Evolutionary conservation across 1,140 invertebrate species (phyloP), one percentile per base, ranked within the genome.

Genomic region (Chionoecetes opilio): DNA sequence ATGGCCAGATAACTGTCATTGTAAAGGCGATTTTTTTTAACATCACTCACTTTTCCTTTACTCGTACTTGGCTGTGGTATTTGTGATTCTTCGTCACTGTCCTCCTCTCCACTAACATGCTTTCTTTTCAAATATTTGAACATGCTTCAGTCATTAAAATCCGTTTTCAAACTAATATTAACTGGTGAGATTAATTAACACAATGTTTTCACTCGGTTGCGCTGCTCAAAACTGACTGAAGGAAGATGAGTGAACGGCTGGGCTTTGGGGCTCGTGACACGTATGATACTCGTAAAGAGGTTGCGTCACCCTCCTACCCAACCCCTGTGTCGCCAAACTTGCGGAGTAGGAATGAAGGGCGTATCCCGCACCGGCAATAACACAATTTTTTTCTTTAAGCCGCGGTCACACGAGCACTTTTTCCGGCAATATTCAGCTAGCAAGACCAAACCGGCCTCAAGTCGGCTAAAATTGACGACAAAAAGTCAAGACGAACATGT

Each of bases 1-100:
- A 34, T 9, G 9, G 82, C 82, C 84, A 89, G n/a, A 89, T 89
- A 89, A 41, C 34, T 89, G 34, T 91, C 34, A 85, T 34, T 86
- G 9, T 32, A 86, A 86, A 86, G 35, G 84, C 46, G 46, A 53
- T 91, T 91, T 91, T 31, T 90, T 91, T 91, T 41, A 41, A 91
- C n/a, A 91, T 90, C 37, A 46, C 88, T 91, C 89, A 53, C 89
- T 91, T 46, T 46, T 91, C 46, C 31, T 91, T 53, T 91, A 21
- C 21, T 53, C 29, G 21, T 91, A 91, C 89, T 91, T 31, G 26
- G 35, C n/a, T n/a, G 63, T 75, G 63, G 63, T 75, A 75, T 75
- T 75, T 75, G 85, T 87, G 85, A 86, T 31, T 37, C 84, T 14
- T 86, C 37, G 32, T n/a, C 85, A 37, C 85, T 46, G 17, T 91